Percentiles rank a stretch among this genome's conserved stretches.
Conservation (phyloP, 2,888 invertebrate genomes). For the Oscheius sp. region DNA sequence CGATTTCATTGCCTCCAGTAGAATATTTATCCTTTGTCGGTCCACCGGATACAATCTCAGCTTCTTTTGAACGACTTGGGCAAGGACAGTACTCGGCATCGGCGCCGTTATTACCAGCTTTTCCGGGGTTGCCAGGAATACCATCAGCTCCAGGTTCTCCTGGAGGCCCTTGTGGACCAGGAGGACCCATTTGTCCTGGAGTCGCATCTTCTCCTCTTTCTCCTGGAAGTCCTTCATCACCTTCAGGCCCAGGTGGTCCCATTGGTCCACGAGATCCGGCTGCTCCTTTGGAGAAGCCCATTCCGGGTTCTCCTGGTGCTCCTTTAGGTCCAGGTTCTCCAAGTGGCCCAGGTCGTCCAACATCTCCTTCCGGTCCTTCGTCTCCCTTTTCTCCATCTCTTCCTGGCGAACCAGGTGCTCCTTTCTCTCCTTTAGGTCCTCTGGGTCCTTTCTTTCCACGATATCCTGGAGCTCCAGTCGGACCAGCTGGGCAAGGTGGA, state of each 20-base stretch:
- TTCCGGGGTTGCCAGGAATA: conserved; percentile 25
- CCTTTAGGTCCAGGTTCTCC: conserved; percentile 60
- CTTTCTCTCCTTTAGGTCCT: conserved; percentile 63
- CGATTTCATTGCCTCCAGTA: neutral
- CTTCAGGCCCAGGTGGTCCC: conserved; percentile 37
- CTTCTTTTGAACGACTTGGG: no score
- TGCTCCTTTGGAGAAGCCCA: conserved; percentile 57
- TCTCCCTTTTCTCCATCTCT: conserved; percentile 61
- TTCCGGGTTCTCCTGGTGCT: conserved; percentile 59
- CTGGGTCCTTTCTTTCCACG: conserved; percentile 66
- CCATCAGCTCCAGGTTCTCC: neutral
- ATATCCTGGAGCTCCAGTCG: conserved; percentile 63
- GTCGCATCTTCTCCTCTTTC: conserved; percentile 66
- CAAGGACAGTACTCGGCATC: conserved; percentile 29
- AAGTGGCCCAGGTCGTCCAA: conserved; percentile 58
- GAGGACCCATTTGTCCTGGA: conserved; percentile 52
- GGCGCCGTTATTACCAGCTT: conserved; percentile 14
- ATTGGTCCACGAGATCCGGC: conserved; percentile 58
- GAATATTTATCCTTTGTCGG: neutral
- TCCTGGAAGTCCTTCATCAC: conserved; percentile 65
- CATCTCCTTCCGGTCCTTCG: conserved; percentile 65
- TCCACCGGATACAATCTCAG: no score
- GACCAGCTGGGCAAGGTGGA: conserved; percentile 64
- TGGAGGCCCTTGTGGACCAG: neutral
- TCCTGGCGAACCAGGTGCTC: conserved; percentile 54